These are phyloP conservation scores for Netelia melanura DNA, from an alignment of 2,888 invertebrate species.

Conservation along the genomic window DNA sequence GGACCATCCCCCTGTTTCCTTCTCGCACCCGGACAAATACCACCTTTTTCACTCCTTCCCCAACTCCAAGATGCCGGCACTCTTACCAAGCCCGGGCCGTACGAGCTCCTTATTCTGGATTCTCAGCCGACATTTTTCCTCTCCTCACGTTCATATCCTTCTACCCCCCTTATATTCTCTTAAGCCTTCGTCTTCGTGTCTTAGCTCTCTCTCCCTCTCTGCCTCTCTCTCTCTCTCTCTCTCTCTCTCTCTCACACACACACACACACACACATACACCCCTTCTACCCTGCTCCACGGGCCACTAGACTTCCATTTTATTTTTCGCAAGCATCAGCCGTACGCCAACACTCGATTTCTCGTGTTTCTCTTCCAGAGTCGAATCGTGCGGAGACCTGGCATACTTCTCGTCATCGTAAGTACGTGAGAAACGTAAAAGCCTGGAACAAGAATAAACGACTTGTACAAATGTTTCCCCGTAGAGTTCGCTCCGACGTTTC, in stretches of 20 bases:
- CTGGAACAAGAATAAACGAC: conserved; percentile 10
- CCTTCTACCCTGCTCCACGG: conserved; percentile 30
- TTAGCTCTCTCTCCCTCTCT: conserved; percentile 24
- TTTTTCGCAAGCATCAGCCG: conserved; percentile 46
- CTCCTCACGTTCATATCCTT: conserved; percentile 41
- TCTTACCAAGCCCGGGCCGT: conserved; percentile 10
- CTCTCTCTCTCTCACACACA: not conserved
- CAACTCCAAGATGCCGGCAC: conserved; percentile 9
- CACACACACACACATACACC: conserved; percentile 15
- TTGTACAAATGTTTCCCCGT: conserved; percentile 29
- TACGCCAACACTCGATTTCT: conserved; percentile 46
- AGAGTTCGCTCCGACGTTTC: conserved; percentile 2
- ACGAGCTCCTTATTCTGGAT: conserved; percentile 47
- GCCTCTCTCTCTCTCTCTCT: not conserved
- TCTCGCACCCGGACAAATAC: conserved; percentile 59
- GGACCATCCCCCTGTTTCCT: conserved; percentile 51
- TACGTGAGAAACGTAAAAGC: conserved; percentile 27
- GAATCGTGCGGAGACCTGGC: conserved; percentile 16
- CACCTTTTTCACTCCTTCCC: conserved; percentile 39
- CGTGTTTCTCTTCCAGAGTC: conserved; percentile 54
- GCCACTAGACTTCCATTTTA: conserved; percentile 45
- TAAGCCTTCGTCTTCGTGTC: conserved; percentile 43
- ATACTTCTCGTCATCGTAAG: conserved; percentile 14
- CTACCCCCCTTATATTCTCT: conserved; percentile 14
- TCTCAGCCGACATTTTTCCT: conserved; percentile 44